Evolutionary conservation across 64 coral and sea anemone species (phyloP), one percentile per base, ranked within the genome.

Genomic region (Cladopsammia gracilis): DNA sequence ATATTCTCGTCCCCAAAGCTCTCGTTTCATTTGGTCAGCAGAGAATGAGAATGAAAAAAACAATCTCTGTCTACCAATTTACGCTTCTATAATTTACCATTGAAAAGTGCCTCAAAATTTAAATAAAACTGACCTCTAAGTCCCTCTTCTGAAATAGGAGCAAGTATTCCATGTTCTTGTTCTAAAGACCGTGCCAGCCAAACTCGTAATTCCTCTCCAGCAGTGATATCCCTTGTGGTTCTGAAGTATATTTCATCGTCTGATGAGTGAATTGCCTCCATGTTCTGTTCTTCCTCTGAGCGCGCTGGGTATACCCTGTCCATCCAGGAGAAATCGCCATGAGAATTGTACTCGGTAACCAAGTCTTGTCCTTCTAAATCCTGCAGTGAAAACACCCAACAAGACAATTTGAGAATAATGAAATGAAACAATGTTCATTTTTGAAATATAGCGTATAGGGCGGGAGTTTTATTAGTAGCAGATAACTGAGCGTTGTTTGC

Each of bases 141-240:
- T 11, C 43, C 19, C 26, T 78, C 79, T 13, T 65, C 46, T 58
- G 61, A 58, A 13, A 19, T 22, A 19, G 69, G 58, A 25, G 74
- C 19, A 43, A 19, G 12, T 53, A 97, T 62, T 73, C 91, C 91
- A 73, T 69, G n/a, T 83, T 97, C 91, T 64, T 73, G 49, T 50
- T 69, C 86, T 14, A 97, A 59, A 6, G 95, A 91, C 23, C 64
- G 85, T 64, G 71, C 85, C 53, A 97, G 90, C 95, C 95, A 97
- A 1, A 91, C 62, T 66, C 87, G 68, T 0, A 97, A 73, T 46
- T 87, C 91, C 22, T 97, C 95, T n/a, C 92, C 82, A 22, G 80
- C 65, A 50, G 69, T 66, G 19, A 94, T 91, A 4, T 94, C 91
- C 76, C 74, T 71, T 44, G 92, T 93, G 18, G 80, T 87, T 77